Conservation (phyloP, 2,797 vertebrate genomes). For the Epinephelus coioides region DNA sequence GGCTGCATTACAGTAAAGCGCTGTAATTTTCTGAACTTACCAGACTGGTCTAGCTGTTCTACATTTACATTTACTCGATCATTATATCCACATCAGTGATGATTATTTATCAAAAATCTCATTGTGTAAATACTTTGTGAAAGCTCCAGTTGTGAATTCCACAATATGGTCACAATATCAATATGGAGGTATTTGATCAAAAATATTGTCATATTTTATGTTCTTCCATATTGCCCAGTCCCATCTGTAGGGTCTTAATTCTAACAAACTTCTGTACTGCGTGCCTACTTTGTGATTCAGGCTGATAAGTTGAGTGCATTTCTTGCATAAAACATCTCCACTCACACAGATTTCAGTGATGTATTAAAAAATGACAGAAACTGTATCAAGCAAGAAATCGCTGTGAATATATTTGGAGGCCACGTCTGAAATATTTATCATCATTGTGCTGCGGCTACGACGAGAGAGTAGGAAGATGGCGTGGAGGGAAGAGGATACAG, state of each 20-base stretch:
- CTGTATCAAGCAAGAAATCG: slow-evolving; percentile 42
- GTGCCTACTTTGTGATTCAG: slow-evolving; percentile 18
- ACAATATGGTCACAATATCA: no score
- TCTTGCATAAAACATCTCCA: slow-evolving; percentile 11
- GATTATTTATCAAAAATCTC: no score
- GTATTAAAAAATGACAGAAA: slow-evolving; percentile 38
- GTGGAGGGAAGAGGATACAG: slow-evolving; percentile 18
- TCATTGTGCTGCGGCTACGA: slow-evolving; percentile 32
- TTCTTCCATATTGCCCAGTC: no score
- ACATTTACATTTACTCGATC: no score
- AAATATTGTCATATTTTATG: no score
- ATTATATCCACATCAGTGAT: no score
- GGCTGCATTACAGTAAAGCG: no score
- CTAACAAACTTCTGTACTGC: not conserved
- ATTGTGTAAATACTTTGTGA: no score
- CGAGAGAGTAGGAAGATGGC: not conserved
- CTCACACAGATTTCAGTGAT: not conserved
- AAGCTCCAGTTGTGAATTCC: no score
- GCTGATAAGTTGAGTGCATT: not conserved
- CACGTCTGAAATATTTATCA: slow-evolving; percentile 61
- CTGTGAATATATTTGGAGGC: slow-evolving; percentile 51
- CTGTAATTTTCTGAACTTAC: no score
- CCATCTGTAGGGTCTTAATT: not conserved
- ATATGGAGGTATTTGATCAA: no score
- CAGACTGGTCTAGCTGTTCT: no score